A percentile compares a stretch with the other conserved stretches of the same genome.
phyloP scores from a whole-genome alignment of 2,113 vertebrate genomes.

The Lontra canadensis region DNA sequence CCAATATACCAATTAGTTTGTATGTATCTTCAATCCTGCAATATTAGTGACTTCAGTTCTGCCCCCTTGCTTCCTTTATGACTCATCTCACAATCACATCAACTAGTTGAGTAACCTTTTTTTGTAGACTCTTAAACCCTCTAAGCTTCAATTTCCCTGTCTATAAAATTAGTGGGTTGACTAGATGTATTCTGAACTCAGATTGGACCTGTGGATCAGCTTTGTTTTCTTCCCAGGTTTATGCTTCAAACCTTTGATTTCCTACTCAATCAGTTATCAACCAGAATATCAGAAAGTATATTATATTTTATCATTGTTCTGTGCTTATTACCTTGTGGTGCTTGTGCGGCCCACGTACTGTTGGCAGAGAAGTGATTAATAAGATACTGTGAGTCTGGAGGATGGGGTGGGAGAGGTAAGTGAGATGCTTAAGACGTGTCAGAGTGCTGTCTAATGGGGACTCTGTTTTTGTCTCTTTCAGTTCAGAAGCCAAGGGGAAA shows the following conservation, averaged over 20 bases:
- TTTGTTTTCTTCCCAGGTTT: background rate
- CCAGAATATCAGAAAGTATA: background rate
- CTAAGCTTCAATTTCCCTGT: background rate
- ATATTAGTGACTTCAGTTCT: background rate
- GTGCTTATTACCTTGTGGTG: background rate
- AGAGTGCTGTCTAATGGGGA: background rate
- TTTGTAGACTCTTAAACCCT: background rate
- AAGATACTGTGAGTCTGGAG: background rate
- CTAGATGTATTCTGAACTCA: slow-evolving; percentile 15
- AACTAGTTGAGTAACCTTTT: background rate
- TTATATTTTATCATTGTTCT: background rate
- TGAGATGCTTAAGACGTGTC: background rate
- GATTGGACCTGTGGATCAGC: background rate
- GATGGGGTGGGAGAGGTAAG: background rate
- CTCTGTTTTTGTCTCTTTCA: background rate
- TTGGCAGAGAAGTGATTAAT: background rate
- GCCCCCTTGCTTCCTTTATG: slow-evolving; percentile 4
- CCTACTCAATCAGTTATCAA: background rate
- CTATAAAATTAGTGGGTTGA: slow-evolving; percentile 6
- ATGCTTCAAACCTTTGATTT: background rate
- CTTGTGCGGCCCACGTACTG: background rate
- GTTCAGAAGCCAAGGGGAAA: background rate
- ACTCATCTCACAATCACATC: background rate
- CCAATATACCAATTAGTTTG: background rate
- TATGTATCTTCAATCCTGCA: background rate